phyloP scores from a whole-genome alignment of 2,888 invertebrate species.

The Plagiodera versicolora region DNA sequence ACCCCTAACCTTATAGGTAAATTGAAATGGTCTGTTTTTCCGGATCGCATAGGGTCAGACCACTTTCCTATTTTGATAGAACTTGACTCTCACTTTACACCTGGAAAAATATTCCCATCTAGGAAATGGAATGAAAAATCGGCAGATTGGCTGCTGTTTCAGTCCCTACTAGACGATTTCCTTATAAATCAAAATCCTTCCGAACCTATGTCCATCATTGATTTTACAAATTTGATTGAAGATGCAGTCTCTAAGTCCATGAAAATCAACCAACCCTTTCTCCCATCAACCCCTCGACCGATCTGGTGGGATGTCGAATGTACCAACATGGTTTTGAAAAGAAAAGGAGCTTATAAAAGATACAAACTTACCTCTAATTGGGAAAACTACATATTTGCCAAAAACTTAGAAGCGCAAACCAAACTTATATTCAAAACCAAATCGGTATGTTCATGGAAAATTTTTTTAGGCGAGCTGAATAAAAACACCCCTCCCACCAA shows the following conservation, averaged over 20 bases:
- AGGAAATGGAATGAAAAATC: slow-evolving; percentile 13
- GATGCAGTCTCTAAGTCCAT: neutral
- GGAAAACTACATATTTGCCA: slow-evolving; percentile 3
- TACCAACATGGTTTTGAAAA: slow-evolving; percentile 2
- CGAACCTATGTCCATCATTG: neutral
- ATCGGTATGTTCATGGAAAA: neutral
- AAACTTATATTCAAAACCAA: slow-evolving; percentile 7
- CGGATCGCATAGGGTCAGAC: slow-evolving; percentile 12
- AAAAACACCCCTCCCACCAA: slow-evolving; percentile 1
- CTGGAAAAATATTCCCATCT: slow-evolving; percentile 5
- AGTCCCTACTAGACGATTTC: neutral
- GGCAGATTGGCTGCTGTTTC: slow-evolving; percentile 8
- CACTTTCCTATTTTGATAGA: slow-evolving; percentile 12
- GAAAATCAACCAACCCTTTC: slow-evolving; percentile 7
- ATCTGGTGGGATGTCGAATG: slow-evolving; percentile 12
- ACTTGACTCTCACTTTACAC: neutral
- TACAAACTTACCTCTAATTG: slow-evolving; percentile 3
- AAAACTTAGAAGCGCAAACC: slow-evolving; percentile 5
- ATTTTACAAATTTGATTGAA: neutral
- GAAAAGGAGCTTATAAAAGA: neutral
- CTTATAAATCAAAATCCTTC: neutral
- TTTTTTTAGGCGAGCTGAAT: neutral
- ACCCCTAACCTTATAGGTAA: slow-evolving; percentile 6
- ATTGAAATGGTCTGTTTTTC: slow-evolving; percentile 9
- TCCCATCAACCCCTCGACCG: neutral